phyloP scores from a whole-genome alignment of 2,113 vertebrate genomes.

The Notothenia rossii region DNA sequence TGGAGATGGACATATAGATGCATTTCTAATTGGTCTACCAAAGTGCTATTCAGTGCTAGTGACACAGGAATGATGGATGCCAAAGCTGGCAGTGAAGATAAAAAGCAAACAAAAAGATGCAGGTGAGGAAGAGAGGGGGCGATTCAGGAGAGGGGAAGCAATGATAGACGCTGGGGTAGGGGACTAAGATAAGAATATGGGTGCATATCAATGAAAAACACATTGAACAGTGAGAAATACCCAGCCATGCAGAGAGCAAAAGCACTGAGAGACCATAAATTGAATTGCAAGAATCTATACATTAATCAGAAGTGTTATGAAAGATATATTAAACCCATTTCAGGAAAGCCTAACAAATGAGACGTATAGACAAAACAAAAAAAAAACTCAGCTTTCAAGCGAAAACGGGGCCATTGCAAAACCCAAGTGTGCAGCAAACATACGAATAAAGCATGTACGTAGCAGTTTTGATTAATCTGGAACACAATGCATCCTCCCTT shows the following conservation, averaged over 20 bases:
- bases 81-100: slow-evolving; percentile 57
- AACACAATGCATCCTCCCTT: neutral
- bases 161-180: slow-evolving; percentile 46
- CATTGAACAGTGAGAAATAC: slow-evolving; percentile 49
- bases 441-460: neutral
- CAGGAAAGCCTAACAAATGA: neutral
- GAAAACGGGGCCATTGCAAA: neutral
- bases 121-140: slow-evolving; percentile 40
- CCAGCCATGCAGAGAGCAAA: neutral
- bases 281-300: neutral
- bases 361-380: neutral
- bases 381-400: neutral
- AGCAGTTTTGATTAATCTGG: slow-evolving; percentile 4
- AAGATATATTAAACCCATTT: neutral
- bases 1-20: slow-evolving; percentile 75
- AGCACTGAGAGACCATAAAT: neutral
- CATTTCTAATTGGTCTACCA: slow-evolving; percentile 70
- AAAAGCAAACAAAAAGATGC: slow-evolving; percentile 53
- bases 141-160: slow-evolving; percentile 34
- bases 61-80: slow-evolving; percentile 60
- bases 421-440: neutral
- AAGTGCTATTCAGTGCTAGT: slow-evolving; percentile 39
- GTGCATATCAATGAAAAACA: slow-evolving; percentile 60
- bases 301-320: slow-evolving; percentile 6
- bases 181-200: slow-evolving; percentile 57